Conservation (phyloP, 2,888 invertebrate genomes). For the Anaspis maculata region DNA sequence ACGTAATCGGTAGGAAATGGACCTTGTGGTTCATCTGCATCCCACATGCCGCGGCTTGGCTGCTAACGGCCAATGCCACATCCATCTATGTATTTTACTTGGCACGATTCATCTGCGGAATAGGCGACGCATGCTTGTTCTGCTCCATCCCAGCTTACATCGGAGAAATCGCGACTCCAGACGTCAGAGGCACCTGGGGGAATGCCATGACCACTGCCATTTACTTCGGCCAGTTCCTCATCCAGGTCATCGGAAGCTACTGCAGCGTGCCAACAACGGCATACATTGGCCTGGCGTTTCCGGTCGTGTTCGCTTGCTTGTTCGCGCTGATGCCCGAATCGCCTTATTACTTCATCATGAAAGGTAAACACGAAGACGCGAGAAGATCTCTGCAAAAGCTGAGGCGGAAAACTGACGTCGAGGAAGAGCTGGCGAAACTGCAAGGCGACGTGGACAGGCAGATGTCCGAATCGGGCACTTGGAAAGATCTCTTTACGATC, state of each 20-base stretch:
- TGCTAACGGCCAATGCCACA: conserved; percentile 20
- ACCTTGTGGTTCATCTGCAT: conserved; percentile 21
- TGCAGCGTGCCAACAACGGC: conserved; percentile 17
- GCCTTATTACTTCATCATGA: conserved; percentile 32
- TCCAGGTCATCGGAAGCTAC: conserved; percentile 27
- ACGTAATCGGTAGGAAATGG: conserved; percentile 20
- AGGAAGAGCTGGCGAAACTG: conserved; percentile 24
- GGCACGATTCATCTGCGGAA: conserved; percentile 23
- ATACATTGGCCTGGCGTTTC: conserved; percentile 15
- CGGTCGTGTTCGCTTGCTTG: conserved; percentile 23
- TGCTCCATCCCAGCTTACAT: conserved; percentile 25
- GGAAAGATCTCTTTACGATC: conserved; percentile 27
- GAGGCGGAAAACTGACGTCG: conserved; percentile 24
- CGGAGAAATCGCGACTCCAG: conserved; percentile 24
- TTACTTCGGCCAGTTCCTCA: conserved; percentile 14
- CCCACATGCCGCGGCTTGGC: conserved; percentile 25
- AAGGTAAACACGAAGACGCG: conserved; percentile 22
- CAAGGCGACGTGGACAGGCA: conserved; percentile 28
- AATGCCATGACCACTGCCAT: conserved; percentile 14
- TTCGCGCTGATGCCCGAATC: conserved; percentile 31
- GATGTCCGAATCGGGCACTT: conserved; percentile 27
- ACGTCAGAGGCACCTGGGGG: conserved; percentile 17
- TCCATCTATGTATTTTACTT: conserved; percentile 22
- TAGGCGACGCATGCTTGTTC: conserved; percentile 23
- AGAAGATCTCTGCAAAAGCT: conserved; percentile 23